These are phyloP conservation scores for Psococerastis gibbosa DNA, from an alignment of 2,888 invertebrate species.

Conservation along the genomic window DNA sequence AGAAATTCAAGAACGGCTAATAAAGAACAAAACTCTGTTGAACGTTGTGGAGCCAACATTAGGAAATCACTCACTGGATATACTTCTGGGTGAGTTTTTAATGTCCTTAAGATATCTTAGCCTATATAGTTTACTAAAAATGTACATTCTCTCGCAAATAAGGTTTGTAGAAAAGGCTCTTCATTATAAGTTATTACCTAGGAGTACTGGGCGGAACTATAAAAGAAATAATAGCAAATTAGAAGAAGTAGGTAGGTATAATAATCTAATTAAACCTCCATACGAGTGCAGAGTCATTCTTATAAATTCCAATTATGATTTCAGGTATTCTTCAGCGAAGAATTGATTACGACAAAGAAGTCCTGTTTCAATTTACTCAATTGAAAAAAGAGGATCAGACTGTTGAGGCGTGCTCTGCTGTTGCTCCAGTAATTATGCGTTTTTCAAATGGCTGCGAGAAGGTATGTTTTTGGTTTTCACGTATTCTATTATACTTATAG, in stretches of 20 bases:
- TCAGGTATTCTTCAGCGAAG: conserved; percentile 41
- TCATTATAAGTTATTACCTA: no score
- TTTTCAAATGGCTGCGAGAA: conserved; percentile 31
- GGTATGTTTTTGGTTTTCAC: no score
- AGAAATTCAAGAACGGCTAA: conserved; percentile 70
- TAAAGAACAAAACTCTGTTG: conserved; percentile 77
- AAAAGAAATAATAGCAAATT: no score
- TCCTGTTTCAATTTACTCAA: conserved; percentile 45
- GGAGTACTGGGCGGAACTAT: no score
- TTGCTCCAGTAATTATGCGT: conserved; percentile 33
- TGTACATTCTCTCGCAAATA: no score
- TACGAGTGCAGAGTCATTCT: not conserved
- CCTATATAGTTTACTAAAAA: no score
- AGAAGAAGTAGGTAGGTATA: no score
- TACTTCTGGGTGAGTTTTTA: conserved; percentile 34
- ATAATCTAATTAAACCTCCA: no score
- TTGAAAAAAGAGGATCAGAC: conserved; percentile 32
- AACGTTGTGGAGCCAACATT: conserved; percentile 48
- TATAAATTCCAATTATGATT: not conserved
- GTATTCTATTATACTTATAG: no score
- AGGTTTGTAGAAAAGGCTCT: no score
- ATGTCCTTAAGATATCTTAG: not conserved
- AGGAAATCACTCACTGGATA: conserved; percentile 61
- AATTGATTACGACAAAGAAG: conserved; percentile 82
- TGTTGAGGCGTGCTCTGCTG: conserved; percentile 40